Conservation (phyloP, 2,797 vertebrate species). For the Margarornis squamiger region DNA sequence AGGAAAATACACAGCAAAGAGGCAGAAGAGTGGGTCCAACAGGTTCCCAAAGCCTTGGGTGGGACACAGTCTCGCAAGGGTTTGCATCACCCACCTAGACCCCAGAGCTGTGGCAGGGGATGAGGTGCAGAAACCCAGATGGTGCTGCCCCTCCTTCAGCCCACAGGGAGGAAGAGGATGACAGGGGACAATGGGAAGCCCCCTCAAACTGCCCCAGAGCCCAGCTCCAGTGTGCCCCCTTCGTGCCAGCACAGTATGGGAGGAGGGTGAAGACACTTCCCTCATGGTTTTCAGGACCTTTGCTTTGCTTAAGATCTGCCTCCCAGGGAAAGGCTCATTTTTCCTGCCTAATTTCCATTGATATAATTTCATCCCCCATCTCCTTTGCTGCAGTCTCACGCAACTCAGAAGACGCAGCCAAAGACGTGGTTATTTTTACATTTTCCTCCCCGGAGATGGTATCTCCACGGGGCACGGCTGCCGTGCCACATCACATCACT, state of each 20-base stretch:
- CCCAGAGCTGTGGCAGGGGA: rapidly evolving
- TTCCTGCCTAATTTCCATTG: neutral
- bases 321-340: neutral
- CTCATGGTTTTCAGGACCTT: neutral
- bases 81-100: neutral
- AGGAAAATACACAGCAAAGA: neutral
- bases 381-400: neutral
- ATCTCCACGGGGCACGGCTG: neutral
- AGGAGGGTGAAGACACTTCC: neutral
- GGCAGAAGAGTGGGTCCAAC: neutral
- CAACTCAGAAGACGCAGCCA: neutral
- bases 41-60: neutral
- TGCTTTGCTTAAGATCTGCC: neutral
- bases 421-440: conserved; percentile 34
- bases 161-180: neutral
- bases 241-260: neutral
- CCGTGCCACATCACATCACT: conserved; percentile 21
- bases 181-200: neutral
- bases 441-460: conserved; percentile 4
- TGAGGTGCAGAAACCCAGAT: neutral
- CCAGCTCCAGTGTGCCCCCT: neutral
- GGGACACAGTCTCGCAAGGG: neutral
- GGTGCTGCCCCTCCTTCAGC: neutral
- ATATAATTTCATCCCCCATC: neutral
- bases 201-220: neutral